A percentile compares a stretch with the other conserved stretches of the same genome.
Conservation (phyloP, 2,113 vertebrate genomes). For the Enhydra lutris region DNA sequence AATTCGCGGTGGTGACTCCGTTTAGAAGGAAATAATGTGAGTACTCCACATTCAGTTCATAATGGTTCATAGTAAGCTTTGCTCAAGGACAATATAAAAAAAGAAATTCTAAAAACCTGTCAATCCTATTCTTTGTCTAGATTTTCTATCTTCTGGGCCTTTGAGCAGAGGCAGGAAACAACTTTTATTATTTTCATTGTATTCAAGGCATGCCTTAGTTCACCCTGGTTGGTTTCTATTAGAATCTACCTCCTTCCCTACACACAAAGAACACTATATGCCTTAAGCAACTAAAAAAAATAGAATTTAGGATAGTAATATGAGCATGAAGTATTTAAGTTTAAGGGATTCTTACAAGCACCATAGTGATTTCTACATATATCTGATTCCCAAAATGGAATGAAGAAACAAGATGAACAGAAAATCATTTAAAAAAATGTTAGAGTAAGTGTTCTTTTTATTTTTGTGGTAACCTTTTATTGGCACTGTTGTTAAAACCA, state of each 20-base stretch:
- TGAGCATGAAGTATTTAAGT: constrained; percentile 18
- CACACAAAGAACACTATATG: not conserved
- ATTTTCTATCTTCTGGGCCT: constrained; percentile 43
- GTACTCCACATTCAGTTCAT: constrained; percentile 16
- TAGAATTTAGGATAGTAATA: constrained; percentile 9
- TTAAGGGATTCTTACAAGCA: constrained; percentile 23
- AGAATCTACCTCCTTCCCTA: constrained; percentile 11
- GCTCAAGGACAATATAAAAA: constrained; percentile 25
- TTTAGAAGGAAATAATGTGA: constrained; percentile 45
- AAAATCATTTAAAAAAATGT: constrained; percentile 34
- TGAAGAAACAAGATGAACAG: constrained; percentile 5
- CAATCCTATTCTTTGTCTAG: constrained; percentile 25
- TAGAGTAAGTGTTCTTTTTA: not conserved
- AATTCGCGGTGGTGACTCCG: constrained; percentile 27
- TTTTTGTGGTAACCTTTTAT: not conserved
- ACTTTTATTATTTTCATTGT: constrained; percentile 46
- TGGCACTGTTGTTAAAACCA: not conserved
- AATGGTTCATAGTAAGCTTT: constrained; percentile 16
- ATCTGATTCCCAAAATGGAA: constrained; percentile 40
- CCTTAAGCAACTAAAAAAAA: constrained; percentile 31
- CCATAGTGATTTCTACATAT: not conserved
- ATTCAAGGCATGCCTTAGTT: constrained; percentile 34
- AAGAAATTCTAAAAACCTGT: constrained; percentile 35
- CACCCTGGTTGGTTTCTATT: constrained; percentile 33
- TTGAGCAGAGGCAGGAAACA: constrained; percentile 29